Conservation (phyloP, 1,140 invertebrate genomes). For the Teleogryllus occipitalis region DNA sequence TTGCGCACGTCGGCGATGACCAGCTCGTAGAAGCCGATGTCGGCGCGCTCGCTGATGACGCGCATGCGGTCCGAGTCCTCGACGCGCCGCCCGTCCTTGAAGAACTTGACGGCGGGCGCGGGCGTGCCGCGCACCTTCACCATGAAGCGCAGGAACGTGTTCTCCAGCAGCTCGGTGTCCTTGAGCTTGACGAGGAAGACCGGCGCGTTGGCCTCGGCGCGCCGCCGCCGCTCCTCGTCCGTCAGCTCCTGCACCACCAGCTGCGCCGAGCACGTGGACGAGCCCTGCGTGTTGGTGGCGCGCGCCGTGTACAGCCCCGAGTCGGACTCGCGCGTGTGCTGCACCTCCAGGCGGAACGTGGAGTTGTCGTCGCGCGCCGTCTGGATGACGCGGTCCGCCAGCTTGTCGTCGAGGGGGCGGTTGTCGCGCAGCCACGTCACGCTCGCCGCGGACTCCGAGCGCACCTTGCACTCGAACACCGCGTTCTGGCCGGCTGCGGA, state of each 20-base stretch:
- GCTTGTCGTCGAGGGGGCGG: conserved; percentile 63
- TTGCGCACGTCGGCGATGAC: conserved; percentile 74
- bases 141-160: conserved; percentile 82
- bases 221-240: conserved; percentile 57
- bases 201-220: conserved; percentile 61
- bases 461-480: conserved; percentile 70
- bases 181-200: conserved; percentile 74
- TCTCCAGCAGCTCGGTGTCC: conserved; percentile 77
- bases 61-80: conserved; percentile 59
- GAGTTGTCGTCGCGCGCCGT: conserved; percentile 43
- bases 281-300: conserved; percentile 73
- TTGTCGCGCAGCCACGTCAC: conserved; percentile 89
- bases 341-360: conserved; percentile 62
- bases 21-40: conserved; percentile 81
- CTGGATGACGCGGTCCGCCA: conserved; percentile 64
- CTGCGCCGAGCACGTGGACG: conserved; percentile 69
- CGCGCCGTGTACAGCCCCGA: conserved; percentile 84
- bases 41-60: conserved; percentile 63
- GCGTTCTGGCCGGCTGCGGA: conserved; percentile 74
- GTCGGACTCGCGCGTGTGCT: conserved; percentile 73
- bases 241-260: conserved; percentile 72
- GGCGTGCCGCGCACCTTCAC: conserved; percentile 81
- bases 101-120: conserved; percentile 75
- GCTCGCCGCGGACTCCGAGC: conserved; percentile 43
- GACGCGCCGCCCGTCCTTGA: conserved; percentile 70